Percentiles rank a stretch among this genome's conserved stretches.
These are phyloP conservation scores for Hydrophis major DNA, from an alignment of 2,797 vertebrate species.

Conservation along the genomic window DNA sequence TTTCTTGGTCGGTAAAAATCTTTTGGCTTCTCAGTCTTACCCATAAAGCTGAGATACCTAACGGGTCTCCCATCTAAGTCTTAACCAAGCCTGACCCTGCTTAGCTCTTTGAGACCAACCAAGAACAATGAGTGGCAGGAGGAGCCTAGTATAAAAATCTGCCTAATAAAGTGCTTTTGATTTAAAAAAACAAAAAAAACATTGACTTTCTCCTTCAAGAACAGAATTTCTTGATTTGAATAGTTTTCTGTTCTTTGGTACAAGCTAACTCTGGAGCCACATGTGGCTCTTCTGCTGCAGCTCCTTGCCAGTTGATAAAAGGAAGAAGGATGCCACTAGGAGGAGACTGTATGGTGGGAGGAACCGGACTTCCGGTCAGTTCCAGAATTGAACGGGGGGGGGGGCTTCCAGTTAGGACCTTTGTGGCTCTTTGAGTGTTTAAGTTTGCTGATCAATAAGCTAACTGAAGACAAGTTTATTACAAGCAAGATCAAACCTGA, in stretches of 20 bases:
- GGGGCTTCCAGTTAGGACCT: too few species aligned
- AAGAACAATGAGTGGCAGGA: background rate
- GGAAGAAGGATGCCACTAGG: too few species aligned
- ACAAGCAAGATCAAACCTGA: background rate
- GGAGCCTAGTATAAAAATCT: background rate
- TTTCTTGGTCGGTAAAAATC: background rate
- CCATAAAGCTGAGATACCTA: background rate
- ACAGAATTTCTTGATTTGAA: background rate
- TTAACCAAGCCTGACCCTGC: background rate
- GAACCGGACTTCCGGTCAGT: too few species aligned
- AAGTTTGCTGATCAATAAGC: too few species aligned
- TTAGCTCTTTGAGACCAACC: background rate
- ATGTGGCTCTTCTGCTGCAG: too few species aligned
- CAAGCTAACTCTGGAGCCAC: background rate
- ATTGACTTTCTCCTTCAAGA: background rate
- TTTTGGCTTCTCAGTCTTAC: background rate
- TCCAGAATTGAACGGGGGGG: too few species aligned
- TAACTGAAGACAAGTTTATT: background rate
- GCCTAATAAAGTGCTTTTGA: background rate
- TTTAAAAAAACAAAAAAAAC: too few species aligned
- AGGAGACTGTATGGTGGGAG: too few species aligned
- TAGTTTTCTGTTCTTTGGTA: background rate
- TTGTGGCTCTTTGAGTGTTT: too few species aligned
- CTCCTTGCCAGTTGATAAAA: too few species aligned
- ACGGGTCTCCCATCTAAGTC: background rate